Evolutionary conservation across 2,888 invertebrate species (phyloP).

Genomic region (Melanophora roralis): DNA sequence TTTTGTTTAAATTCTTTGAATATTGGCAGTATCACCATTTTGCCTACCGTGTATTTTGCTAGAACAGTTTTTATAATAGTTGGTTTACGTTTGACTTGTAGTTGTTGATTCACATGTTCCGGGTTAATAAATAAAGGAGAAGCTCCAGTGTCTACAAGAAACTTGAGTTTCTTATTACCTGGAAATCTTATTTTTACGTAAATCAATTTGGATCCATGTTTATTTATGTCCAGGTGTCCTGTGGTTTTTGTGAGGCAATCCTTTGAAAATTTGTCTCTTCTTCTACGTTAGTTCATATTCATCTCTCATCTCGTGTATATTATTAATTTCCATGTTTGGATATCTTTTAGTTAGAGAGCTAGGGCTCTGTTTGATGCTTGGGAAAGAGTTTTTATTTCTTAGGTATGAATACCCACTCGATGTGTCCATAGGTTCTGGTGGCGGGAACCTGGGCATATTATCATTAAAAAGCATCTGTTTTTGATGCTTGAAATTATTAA

Average conservation of each 20-base stretch:
- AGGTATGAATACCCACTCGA: background rate
- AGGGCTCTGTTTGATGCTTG: constrained; percentile 11
- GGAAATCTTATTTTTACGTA: constrained; percentile 17
- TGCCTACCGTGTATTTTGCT: constrained; percentile 12
- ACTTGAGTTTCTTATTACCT: constrained; percentile 14
- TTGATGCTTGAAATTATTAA: no score
- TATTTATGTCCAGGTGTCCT: constrained; percentile 58
- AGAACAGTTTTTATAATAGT: constrained; percentile 40
- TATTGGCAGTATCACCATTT: constrained; percentile 13
- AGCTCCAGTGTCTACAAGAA: constrained; percentile 43
- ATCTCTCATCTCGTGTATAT: background rate
- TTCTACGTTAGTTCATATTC: constrained; percentile 15
- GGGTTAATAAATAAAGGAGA: constrained; percentile 54
- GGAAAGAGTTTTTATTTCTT: background rate
- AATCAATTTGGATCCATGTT: constrained; percentile 20
- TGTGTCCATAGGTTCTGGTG: constrained; percentile 9
- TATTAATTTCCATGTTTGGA: background rate
- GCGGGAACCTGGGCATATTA: no score
- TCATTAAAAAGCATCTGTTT: no score
- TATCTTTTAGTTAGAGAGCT: constrained; percentile 2
- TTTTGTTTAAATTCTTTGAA: constrained; percentile 41
- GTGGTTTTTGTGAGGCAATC: constrained; percentile 53
- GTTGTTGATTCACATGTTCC: constrained; percentile 20
- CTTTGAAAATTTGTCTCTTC: constrained; percentile 49
- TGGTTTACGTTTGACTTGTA: constrained; percentile 28